Conservation (phyloP, 1,140 invertebrate genomes). For the Drosophila burlai region DNA sequence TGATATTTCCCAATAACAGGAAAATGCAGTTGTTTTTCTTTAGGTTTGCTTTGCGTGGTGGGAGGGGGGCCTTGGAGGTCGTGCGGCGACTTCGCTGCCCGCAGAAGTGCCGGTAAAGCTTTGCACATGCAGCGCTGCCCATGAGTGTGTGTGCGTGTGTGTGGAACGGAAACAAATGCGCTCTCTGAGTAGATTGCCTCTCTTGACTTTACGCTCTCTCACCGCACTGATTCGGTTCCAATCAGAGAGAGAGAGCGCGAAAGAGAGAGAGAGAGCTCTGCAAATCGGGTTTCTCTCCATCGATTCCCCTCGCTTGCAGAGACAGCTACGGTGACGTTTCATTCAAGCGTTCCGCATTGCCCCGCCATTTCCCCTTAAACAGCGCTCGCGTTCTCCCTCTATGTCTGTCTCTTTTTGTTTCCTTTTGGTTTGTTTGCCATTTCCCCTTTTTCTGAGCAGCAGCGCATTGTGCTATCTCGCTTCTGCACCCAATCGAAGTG, state of each 20-base stretch:
- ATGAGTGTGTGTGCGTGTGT: slow-evolving; percentile 1
- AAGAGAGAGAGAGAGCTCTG: slow-evolving; percentile 22
- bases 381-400: slow-evolving; percentile 11
- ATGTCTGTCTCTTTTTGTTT: slow-evolving; percentile 11
- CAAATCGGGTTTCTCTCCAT: slow-evolving; percentile 39
- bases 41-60: too few species aligned
- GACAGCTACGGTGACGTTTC: slow-evolving; percentile 36
- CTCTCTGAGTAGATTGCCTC: slow-evolving; percentile 8
- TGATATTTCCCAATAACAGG: background rate
- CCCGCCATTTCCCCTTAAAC: slow-evolving; percentile 46
- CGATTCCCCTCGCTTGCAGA: slow-evolving; percentile 55
- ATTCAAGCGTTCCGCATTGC: slow-evolving; percentile 28
- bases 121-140: slow-evolving; percentile 52
- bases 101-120: slow-evolving; percentile 58
- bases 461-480: slow-evolving; percentile 56
- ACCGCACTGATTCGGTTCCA: slow-evolving; percentile 10
- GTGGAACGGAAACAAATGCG: background rate
- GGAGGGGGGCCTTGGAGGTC: slow-evolving; percentile 12
- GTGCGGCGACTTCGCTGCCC: slow-evolving; percentile 16
- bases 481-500: slow-evolving; percentile 63
- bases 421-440: slow-evolving; percentile 21
- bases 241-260: slow-evolving; percentile 31
- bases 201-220: slow-evolving; percentile 10
- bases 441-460: slow-evolving; percentile 38
- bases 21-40: background rate